Base-by-base conservation (phyloP, 2,113 vertebrate genomes). In the Xiphophorus hellerii region DNA sequence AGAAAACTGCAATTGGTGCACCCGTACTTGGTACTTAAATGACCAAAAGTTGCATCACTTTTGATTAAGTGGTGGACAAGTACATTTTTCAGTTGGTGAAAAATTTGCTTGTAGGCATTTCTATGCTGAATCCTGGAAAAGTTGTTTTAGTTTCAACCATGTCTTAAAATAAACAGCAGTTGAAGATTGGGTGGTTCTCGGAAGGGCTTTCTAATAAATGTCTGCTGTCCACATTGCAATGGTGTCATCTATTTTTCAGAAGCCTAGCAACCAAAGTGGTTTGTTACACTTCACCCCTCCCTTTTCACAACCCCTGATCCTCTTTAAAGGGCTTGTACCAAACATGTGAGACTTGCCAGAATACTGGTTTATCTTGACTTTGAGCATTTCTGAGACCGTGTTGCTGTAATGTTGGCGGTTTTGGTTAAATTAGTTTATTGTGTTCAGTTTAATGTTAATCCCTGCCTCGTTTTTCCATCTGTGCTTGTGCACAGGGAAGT, bases 231-330 rank as follows among this genome's bases (percentile, higher is more conserved):
- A 66, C 66, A 22, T 61, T 76, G 68, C 31, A 4, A 71, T 37
- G 48, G 51, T 58, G 7, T 82, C 85, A 89, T 93, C 79, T 89
- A 92, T 91, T 90, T 93, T 93, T 91, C 76, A 91, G 37, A 69
- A 83, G 62, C 67, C 44, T 69, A 78, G 71, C 71, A 85, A 69
- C 66, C 73, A 28, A 64, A 87, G 74, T 78, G 70, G 64, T 60
- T 81, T 75, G 66, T 64, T 66, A 37, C 61, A 33, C 54, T 37
- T 20, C 6, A 22, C 27, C 29, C 39, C 63, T 22, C 20, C 73
- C 48, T 61, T 65, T 67, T 58, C 44, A 14, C 58, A 63, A 44
- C 25, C 51, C 33, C 20, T 27, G 68, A 8, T 11, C 51, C 60
- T 30, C 20, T 61, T 62, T 69, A 80, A 77, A 65, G 69, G 15